These are phyloP conservation scores for Aricia agestis DNA, from an alignment of 1,140 invertebrate genomes.

Conservation along the genomic window DNA sequence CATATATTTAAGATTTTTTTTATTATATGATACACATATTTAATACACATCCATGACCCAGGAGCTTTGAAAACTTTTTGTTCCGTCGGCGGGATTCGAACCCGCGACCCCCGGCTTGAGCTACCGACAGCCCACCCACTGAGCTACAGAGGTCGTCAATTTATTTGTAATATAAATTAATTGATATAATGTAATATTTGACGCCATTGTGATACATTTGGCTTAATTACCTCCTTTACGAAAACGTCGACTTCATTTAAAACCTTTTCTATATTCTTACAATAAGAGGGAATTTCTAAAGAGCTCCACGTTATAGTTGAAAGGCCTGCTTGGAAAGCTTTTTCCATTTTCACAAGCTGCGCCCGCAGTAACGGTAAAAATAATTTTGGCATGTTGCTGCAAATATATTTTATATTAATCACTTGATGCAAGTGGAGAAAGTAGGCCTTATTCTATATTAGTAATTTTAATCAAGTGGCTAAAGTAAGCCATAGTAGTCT, in stretches of 20 bases:
- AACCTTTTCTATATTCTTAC: constrained; percentile 76
- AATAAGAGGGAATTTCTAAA: constrained; percentile 81
- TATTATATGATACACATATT: no score
- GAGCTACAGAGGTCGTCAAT: no score
- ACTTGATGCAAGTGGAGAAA: not conserved
- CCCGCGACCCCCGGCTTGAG: no score
- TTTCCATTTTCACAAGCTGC: constrained; percentile 81
- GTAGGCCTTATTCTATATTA: no score
- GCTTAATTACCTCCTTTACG: constrained; percentile 77
- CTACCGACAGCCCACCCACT: no score
- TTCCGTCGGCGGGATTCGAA: no score
- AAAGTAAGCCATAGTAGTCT: not conserved
- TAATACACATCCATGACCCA: no score
- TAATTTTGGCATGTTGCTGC: constrained; percentile 77
- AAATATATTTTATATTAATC: constrained; percentile 5
- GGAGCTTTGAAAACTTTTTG: no score
- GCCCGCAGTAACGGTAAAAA: constrained; percentile 83
- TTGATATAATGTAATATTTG: no score
- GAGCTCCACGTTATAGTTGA: constrained; percentile 89
- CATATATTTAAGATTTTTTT: no score
- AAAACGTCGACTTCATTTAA: constrained; percentile 83
- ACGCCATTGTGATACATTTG: no score
- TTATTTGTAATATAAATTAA: no score
- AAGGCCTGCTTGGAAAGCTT: constrained; percentile 85
- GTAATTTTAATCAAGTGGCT: not conserved